Percentiles rank a stretch among this genome's conserved stretches.
These are phyloP conservation scores for Lasioglossum lativentre DNA, from an alignment of 2,888 invertebrate species.

Conservation along the genomic window DNA sequence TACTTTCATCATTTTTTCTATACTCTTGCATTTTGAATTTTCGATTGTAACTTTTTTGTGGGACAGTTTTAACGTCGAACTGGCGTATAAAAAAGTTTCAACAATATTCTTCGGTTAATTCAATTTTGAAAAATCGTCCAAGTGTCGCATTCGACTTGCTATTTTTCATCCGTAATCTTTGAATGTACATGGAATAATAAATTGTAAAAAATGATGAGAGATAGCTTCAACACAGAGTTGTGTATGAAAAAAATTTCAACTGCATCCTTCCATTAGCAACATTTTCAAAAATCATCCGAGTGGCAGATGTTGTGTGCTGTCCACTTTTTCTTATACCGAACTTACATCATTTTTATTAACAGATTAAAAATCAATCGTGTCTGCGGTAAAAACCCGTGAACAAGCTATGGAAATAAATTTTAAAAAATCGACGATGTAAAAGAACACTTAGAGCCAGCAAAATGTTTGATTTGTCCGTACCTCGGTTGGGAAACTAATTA, in stretches of 20 bases:
- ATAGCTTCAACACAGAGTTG: too few species aligned
- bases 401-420: background rate
- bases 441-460: background rate
- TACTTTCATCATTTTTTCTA: too few species aligned
- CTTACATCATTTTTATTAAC: background rate
- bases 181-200: too few species aligned
- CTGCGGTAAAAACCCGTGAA: too few species aligned
- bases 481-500: background rate
- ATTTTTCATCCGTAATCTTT: too few species aligned
- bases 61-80: too few species aligned
- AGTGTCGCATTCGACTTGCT: too few species aligned
- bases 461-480: background rate
- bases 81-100: background rate
- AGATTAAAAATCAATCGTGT: background rate
- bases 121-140: background rate
- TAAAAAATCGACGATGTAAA: background rate
- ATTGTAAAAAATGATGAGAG: too few species aligned
- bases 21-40: too few species aligned
- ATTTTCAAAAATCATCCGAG: background rate
- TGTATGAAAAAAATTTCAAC: too few species aligned
- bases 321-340: background rate
- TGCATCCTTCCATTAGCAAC: background rate
- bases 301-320: too few species aligned
- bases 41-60: too few species aligned
- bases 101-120: background rate